A percentile compares a stretch with the other conserved stretches of the same genome.
Evolutionary conservation across 2,888 invertebrate genomes (phyloP).

Genomic region (Petrophora chlorosata): DNA sequence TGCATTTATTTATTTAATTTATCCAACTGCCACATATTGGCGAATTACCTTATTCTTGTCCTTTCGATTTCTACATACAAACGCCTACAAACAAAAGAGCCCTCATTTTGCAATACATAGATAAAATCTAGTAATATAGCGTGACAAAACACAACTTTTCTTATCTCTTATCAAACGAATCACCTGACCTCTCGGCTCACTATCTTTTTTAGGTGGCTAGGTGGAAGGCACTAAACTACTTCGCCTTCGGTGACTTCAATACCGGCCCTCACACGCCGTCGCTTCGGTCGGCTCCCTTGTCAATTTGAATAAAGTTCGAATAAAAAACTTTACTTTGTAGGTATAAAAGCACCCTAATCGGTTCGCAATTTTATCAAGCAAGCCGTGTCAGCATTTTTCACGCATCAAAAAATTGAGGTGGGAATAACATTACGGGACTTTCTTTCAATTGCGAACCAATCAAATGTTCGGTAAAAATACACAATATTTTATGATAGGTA

Average conservation of each 20-base stretch:
- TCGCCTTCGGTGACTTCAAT: no score
- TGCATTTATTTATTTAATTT: no score
- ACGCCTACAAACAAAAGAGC: neutral
- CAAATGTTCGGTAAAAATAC: neutral
- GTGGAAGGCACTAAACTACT: constrained; percentile 55
- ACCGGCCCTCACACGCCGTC: constrained; percentile 58
- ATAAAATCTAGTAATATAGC: neutral
- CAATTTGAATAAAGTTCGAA: constrained; percentile 65
- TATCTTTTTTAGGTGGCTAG: constrained; percentile 43
- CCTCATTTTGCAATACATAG: neutral
- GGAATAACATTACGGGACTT: constrained; percentile 12
- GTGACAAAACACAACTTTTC: constrained; percentile 7
- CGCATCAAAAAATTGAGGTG: constrained; percentile 44
- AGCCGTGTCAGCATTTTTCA: constrained; percentile 53
- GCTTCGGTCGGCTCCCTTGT: constrained; percentile 46
- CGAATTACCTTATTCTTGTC: no score
- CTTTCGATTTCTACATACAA: no score
- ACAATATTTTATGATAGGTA: neutral
- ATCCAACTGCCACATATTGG: no score
- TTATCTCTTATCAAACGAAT: constrained; percentile 45
- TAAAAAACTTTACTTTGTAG: constrained; percentile 50
- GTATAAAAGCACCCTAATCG: constrained; percentile 58
- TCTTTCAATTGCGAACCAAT: neutral
- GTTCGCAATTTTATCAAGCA: constrained; percentile 59
- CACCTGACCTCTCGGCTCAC: constrained; percentile 44